These are phyloP conservation scores for Heliconius hewitsoni DNA, from an alignment of 1,140 invertebrate genomes.

Conservation along the genomic window DNA sequence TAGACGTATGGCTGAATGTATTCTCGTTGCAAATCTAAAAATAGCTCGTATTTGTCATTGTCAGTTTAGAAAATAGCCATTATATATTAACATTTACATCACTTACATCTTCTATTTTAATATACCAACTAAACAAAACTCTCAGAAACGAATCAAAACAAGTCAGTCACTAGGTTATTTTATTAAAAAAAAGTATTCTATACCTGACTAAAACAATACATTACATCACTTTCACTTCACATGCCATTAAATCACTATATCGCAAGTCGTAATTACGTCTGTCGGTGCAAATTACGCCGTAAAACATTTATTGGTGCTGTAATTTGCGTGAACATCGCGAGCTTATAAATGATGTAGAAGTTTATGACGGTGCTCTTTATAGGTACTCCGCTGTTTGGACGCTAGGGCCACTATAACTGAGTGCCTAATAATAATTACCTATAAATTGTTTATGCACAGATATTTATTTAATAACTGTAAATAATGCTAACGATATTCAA, in stretches of 20 bases:
- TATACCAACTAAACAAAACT: too few relatives aligned
- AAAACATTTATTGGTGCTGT: constrained; percentile 23
- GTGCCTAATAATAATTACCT: neutral
- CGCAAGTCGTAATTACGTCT: constrained; percentile 29
- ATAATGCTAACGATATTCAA: too few relatives aligned
- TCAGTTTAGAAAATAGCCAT: too few relatives aligned
- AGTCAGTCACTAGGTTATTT: neutral
- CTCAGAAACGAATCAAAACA: neutral
- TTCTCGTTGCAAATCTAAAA: too few relatives aligned
- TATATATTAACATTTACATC: too few relatives aligned
- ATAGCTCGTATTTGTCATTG: too few relatives aligned
- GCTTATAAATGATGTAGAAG: neutral
- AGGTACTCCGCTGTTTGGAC: neutral
- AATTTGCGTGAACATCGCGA: constrained; percentile 17
- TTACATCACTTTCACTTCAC: constrained; percentile 37
- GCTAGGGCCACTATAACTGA: neutral
- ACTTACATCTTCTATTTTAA: too few relatives aligned
- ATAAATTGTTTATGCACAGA: neutral
- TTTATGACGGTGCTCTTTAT: neutral
- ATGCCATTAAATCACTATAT: constrained; percentile 33
- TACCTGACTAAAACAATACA: neutral
- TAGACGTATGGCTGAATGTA: too few relatives aligned
- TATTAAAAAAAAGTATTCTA: neutral
- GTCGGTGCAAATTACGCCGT: constrained; percentile 31
- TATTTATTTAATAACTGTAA: too few relatives aligned